Base-by-base conservation (phyloP, 2,797 vertebrate species). In the Ptychadena robeensis region DNA sequence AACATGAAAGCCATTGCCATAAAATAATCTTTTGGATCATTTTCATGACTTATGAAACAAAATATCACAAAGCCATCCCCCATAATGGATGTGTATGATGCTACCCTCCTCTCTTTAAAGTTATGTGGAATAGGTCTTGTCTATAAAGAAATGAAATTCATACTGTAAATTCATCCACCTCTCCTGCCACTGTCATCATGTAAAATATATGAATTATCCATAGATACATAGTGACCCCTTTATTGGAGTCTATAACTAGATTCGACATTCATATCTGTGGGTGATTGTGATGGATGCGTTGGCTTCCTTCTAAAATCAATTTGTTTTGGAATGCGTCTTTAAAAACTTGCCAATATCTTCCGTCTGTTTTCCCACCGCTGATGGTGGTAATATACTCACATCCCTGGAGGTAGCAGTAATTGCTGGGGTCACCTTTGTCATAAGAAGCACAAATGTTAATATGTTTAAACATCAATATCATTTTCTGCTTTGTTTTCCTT, bases 401-500 rank as follows among this genome's bases (percentile, higher is more conserved):
- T 69, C 80, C 76, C 48, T 9, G 44, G 59, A 27, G 57, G 57
- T 31, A 65, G 28, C 37, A 78, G 59, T 71, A 83, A 79, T 73
- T 79, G 75, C 40, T 78, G 40, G 73, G 76, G 76, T 84, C 70
- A 79, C 44, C 75, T 74, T 73, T 79, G 32, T 73, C 25, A 72
- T 82, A 25, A 32, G 63, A 34, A 73, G 75, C 44, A 67, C 44
- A 72, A 79, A 67, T 73, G 59, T 83, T 83, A 79, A 83, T 83
- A 82, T 82, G 75, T 72, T 65, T 40, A 83, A 53, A 73, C n/a
- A 32, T 71, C 75, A 83, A 73, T 83, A 79, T 73, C 9, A 73
- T 83, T 83, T 83, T 79, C 75, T 79, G 75, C 69, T 73, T 83
- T 68, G 71, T 78, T 83, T 83, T 83, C 66, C 74, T 78, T 38